These are phyloP conservation scores for Ciconia nigra DNA, from an alignment of 2,797 vertebrate species.

Conservation along the genomic window DNA sequence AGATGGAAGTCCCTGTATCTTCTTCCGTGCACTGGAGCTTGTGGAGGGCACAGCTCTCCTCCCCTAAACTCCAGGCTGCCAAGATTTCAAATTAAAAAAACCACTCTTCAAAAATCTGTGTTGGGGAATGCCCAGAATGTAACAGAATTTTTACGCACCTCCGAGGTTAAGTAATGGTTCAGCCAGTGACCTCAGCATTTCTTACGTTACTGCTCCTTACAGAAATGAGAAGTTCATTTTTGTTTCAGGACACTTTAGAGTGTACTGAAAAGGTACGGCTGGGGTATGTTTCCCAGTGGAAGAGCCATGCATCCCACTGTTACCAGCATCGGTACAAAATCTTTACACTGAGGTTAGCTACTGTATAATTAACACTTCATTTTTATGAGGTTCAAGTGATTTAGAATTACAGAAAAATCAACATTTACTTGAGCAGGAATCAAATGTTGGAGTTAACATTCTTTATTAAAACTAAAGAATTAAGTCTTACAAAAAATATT, in stretches of 20 bases:
- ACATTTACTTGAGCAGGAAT: neutral
- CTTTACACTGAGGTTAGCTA: neutral
- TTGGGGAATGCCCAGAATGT: neutral
- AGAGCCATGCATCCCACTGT: neutral
- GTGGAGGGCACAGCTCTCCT: neutral
- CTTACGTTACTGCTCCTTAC: neutral
- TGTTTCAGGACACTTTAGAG: neutral
- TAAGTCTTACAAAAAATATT: neutral
- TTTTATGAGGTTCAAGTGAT: neutral
- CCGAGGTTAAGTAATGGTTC: neutral
- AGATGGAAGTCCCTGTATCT: neutral
- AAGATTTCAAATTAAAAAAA: neutral
- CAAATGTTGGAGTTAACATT: neutral
- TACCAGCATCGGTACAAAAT: neutral
- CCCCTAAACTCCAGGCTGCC: neutral
- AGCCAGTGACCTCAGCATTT: neutral
- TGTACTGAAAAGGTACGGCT: neutral
- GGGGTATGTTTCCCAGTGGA: neutral
- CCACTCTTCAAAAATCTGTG: neutral
- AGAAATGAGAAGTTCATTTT: neutral
- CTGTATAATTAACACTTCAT: fast-evolving
- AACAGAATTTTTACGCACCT: neutral
- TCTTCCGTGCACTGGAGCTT: neutral
- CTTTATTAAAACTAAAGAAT: conserved; percentile 46
- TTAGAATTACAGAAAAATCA: neutral